These are phyloP conservation scores for Acyrthosiphon pisum DNA, from an alignment of 1,140 invertebrate species.

Conservation along the genomic window DNA sequence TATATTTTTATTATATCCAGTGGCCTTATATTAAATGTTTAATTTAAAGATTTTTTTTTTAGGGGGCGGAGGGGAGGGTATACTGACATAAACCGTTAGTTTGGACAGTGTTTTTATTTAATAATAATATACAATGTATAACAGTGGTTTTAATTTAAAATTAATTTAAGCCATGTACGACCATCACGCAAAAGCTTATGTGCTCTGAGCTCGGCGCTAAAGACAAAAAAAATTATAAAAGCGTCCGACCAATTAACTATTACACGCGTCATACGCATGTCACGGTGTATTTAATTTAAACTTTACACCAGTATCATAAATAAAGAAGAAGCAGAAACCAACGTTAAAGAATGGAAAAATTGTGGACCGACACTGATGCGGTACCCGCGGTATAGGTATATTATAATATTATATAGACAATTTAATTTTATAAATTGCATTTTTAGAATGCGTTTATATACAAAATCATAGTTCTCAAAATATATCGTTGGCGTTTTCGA, in stretches of 20 bases:
- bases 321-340: not conserved
- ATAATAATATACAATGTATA: not conserved
- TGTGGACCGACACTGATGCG: not conserved
- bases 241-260: not conserved
- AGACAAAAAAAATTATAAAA: not conserved
- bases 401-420: no score
- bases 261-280: not conserved
- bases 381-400: no score
- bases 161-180: not conserved
- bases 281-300: not conserved
- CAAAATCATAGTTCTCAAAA: not conserved
- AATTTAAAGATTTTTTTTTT: slow-evolving; percentile 18
- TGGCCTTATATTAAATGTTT: not conserved
- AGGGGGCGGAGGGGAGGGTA: not conserved
- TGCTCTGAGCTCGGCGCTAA: not conserved
- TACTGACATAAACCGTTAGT: not conserved
- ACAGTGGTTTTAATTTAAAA: slow-evolving; percentile 8
- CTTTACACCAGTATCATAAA: not conserved
- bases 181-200: not conserved
- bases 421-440: no score
- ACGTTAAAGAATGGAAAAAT: not conserved
- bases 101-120: not conserved
- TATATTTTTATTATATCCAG: not conserved
- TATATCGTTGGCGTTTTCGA: no score
- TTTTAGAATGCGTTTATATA: not conserved